Percentiles rank a stretch among this genome's conserved stretches.
Evolutionary conservation across 23 tunicate genomes (phyloP).

Genomic region (Aplidium turbinatum): DNA sequence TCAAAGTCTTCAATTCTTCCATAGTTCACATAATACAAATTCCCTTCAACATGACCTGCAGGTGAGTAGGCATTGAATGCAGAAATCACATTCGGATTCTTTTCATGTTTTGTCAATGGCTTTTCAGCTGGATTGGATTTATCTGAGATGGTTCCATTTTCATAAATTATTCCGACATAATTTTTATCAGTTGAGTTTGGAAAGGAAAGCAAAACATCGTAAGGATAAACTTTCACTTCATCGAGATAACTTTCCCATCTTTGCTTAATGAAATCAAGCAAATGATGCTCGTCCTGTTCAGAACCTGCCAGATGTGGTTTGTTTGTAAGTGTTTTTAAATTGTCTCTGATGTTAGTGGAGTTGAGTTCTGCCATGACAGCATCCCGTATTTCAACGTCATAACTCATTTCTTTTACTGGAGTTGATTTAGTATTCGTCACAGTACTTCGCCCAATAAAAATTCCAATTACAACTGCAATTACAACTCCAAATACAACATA

Average conservation of each 20-base stretch:
- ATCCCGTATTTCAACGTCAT: slow-evolving; percentile 3
- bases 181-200: slow-evolving; percentile 69
- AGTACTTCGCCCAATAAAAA: slow-evolving; percentile 12
- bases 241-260: slow-evolving; percentile 56
- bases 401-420: background rate
- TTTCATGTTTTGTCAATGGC: slow-evolving; percentile 43
- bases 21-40: slow-evolving; percentile 90
- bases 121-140: slow-evolving; percentile 54
- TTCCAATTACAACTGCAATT: slow-evolving; percentile 1
- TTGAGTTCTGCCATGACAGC: slow-evolving; percentile 42
- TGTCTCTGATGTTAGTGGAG: slow-evolving; percentile 43
- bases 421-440: background rate
- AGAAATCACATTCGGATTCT: slow-evolving; percentile 38
- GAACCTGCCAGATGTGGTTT: slow-evolving; percentile 84
- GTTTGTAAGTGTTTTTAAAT: slow-evolving; percentile 41
- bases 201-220: slow-evolving; percentile 70
- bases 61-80: slow-evolving; percentile 68
- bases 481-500: slow-evolving; percentile 3
- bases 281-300: slow-evolving; percentile 48
- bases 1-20: slow-evolving; percentile 84
- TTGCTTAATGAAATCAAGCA: slow-evolving; percentile 44
- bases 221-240: slow-evolving; percentile 68
- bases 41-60: slow-evolving; percentile 68
- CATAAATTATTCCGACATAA: slow-evolving; percentile 49
- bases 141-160: slow-evolving; percentile 43